These are phyloP conservation scores for Hiodon alosoides DNA, from an alignment of 2,113 vertebrate genomes.

Conservation along the genomic window DNA sequence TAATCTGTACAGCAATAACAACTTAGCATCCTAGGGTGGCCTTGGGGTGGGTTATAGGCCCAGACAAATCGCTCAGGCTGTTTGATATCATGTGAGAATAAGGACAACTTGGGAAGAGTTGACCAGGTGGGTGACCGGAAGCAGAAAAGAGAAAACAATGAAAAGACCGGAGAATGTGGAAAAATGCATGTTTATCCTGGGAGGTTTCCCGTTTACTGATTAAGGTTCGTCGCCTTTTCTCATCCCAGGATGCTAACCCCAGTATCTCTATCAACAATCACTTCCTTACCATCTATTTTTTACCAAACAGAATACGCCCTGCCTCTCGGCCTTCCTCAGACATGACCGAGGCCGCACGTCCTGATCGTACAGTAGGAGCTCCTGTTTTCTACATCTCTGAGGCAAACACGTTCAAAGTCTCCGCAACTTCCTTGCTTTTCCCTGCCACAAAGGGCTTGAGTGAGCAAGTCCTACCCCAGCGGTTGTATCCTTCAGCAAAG, in stretches of 20 bases:
- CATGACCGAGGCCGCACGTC: constrained; percentile 36
- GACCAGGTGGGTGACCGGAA: constrained; percentile 12
- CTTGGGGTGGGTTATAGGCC: not conserved
- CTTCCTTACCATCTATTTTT: constrained; percentile 43
- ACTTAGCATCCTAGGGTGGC: not conserved
- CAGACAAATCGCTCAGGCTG: not conserved
- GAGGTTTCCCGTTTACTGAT: constrained; percentile 58
- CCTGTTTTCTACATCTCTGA: constrained; percentile 26
- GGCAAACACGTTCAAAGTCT: constrained; percentile 29
- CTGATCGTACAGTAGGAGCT: constrained; percentile 23
- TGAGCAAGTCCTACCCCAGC: too few species aligned
- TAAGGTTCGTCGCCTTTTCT: constrained; percentile 51
- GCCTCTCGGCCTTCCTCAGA: constrained; percentile 11
- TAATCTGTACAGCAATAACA: too few species aligned
- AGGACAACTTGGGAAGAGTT: not conserved
- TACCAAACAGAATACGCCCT: constrained; percentile 37
- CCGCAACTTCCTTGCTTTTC: constrained; percentile 30
- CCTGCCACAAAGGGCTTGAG: constrained; percentile 1
- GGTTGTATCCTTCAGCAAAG: too few species aligned
- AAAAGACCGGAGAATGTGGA: constrained; percentile 10
- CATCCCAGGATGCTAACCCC: constrained; percentile 44
- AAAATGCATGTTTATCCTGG: constrained; percentile 44
- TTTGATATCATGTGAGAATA: not conserved
- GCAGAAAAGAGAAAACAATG: constrained; percentile 14
- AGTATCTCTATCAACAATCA: constrained; percentile 57